These are phyloP conservation scores for Amphimedon queenslandica DNA, from an alignment of 37 sponge, comb jelly and placozoan genomes.

Conservation along the genomic window DNA sequence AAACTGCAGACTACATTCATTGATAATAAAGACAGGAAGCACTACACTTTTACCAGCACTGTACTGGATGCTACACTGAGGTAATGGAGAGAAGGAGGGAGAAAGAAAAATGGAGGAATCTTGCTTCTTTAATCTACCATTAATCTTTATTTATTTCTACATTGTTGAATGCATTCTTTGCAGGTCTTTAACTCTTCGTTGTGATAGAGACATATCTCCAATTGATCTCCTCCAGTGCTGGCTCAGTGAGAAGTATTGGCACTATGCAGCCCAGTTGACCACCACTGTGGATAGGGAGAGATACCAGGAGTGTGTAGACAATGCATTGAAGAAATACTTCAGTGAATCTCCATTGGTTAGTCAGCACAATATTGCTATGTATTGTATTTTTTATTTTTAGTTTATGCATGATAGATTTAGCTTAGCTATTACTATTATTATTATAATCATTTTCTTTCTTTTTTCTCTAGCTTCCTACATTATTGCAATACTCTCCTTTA, in stretches of 20 bases:
- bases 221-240: conserved; percentile 62
- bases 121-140: background rate
- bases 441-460: background rate
- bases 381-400: no score
- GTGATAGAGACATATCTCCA: background rate
- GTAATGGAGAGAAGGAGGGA: no score
- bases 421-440: background rate
- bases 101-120: no score
- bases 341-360: conserved; percentile 54
- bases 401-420: no score
- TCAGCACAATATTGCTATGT: no score
- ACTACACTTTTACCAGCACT: conserved; percentile 48
- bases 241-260: conserved; percentile 71
- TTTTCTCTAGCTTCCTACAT: conserved; percentile 24
- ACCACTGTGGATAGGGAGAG: conserved; percentile 75
- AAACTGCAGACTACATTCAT: conserved; percentile 33
- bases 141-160: background rate
- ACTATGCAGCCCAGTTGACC: conserved; percentile 53
- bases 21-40: conserved; percentile 23
- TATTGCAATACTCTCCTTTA: conserved; percentile 13
- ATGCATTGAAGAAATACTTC: conserved; percentile 74
- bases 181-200: conserved; percentile 13
- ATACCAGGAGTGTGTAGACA: conserved; percentile 66
- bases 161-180: background rate
- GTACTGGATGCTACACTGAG: conserved; percentile 38